Conservation (phyloP, 37 sponge, comb jelly and placozoan species). For the Cladorhizidae sp. region DNA sequence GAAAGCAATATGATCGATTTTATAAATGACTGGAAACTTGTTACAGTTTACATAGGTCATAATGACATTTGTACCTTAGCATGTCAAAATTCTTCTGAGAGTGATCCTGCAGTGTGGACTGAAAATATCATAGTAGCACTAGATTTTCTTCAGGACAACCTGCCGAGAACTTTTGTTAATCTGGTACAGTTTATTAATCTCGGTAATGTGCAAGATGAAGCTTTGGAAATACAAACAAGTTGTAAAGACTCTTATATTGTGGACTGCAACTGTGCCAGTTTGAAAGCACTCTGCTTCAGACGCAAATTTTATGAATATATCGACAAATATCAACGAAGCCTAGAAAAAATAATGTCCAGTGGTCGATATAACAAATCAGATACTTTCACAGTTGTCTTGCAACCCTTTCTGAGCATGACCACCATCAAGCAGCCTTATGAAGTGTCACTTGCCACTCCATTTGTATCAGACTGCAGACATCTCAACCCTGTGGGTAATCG, state of each 20-base stretch:
- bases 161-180: conserved; percentile 6
- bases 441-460: too few relatives aligned
- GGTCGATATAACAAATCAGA: neutral
- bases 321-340: neutral
- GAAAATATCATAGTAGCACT: neutral
- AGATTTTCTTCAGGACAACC: neutral
- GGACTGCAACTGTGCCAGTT: too few relatives aligned
- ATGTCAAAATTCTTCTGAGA: neutral
- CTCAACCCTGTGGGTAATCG: neutral
- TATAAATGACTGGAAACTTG: neutral
- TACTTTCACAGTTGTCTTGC: neutral
- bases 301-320: neutral
- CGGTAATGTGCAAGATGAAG: neutral
- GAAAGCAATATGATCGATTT: neutral
- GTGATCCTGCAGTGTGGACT: neutral
- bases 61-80: neutral
- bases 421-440: neutral
- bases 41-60: neutral
- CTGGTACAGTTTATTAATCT: neutral
- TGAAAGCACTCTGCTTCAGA: too few relatives aligned
- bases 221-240: neutral
- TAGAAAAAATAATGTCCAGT: neutral
- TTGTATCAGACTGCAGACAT: neutral
- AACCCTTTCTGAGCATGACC: neutral
- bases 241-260: neutral